Base-by-base conservation (phyloP, 1,140 invertebrate species). In the Periplaneta americana region DNA sequence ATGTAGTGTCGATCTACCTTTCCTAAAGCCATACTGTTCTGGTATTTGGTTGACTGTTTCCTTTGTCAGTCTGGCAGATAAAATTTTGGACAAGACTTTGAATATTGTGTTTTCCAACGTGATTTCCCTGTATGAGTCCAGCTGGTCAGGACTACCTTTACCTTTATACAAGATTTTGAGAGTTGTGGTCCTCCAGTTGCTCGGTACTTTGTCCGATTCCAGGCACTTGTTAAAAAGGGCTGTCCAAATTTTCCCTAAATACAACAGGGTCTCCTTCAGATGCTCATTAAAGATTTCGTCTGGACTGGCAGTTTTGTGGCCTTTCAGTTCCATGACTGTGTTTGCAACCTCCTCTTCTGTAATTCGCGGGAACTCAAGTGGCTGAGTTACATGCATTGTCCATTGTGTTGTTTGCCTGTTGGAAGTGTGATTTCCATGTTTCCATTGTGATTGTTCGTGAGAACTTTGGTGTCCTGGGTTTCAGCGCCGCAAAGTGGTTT, bases 131-230 rank as follows among this genome's bases (percentile, higher is more conserved):
- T 79, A 79, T 17, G 32, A 37, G 31, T 79, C 36, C 31, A 34
- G 78, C 22, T 3, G 31, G 13, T 31, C 34, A 15, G 17, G 15
- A 35, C 36, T 35, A 11, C 78, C 78, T 79, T 35, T 79, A 1
- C 78, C 78, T 34, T 79, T 79, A 34, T 79, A 79, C 17, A 79
- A 2, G 28, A 79, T 35, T 35, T 79, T 79, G 2, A 79, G 18
- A 36, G 32, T 79, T 13, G 78, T 22, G 18, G 1, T 31, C 5
- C 78, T 79, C 78, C 8, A 79, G 13, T 18, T 34, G 15, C 18
- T 18, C 36, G 78, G 78, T 18, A 79, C 36, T 13, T 13, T 37
- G 22, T 31, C 37, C 22, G 34, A 22, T 18, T 57, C 4, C 48
- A n/a, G 17, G 4, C 48, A 57, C n/a, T 57, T 57, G 4, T 57